Conservation (phyloP, 2,113 vertebrate species). For the Hypanus sabinus region DNA sequence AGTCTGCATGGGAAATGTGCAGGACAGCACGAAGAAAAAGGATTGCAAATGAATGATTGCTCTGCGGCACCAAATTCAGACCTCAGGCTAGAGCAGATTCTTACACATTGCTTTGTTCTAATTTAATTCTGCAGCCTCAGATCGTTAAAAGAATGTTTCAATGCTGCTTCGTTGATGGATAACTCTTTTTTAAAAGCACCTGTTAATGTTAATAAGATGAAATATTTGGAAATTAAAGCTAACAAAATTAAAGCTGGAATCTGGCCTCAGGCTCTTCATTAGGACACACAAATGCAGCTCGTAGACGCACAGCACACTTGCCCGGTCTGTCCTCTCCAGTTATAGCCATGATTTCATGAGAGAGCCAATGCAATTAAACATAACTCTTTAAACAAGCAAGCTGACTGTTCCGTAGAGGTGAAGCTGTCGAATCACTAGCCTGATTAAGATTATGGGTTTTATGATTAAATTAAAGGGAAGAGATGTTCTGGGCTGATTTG, state of each 20-base stretch:
- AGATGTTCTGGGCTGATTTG: neutral
- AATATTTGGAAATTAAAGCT: no score
- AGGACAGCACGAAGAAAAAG: neutral
- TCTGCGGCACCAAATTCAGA: neutral
- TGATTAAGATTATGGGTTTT: neutral
- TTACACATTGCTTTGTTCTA: neutral
- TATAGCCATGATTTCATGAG: neutral
- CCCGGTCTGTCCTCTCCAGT: neutral
- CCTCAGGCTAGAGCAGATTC: neutral
- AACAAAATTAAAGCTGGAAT: no score
- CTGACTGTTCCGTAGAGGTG: neutral
- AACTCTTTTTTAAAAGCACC: neutral
- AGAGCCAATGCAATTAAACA: neutral
- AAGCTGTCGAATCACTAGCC: neutral
- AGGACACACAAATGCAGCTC: neutral
- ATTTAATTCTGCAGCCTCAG: neutral
- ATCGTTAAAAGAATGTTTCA: neutral
- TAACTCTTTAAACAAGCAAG: neutral
- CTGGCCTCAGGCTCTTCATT: neutral
- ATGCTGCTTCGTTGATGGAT: neutral
- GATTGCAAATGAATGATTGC: neutral
- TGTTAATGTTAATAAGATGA: neutral
- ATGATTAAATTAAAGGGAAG: neutral
- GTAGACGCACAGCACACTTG: neutral
- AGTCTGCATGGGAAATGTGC: neutral